phyloP scores from a whole-genome alignment of 2,113 vertebrate genomes.

The Diadophis punctatus region DNA sequence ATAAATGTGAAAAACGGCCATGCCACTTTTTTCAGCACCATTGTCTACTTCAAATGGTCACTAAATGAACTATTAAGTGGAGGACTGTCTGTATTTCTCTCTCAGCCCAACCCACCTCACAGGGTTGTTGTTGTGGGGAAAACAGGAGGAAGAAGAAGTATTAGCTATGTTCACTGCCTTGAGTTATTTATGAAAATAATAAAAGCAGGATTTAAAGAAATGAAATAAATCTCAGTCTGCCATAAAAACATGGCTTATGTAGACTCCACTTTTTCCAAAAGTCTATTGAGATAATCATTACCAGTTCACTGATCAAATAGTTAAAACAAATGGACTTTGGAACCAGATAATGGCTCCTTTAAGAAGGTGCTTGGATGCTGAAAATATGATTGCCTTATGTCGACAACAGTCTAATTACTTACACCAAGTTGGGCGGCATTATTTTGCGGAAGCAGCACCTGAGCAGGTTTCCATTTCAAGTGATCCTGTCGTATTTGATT shows the following conservation, averaged over 20 bases:
- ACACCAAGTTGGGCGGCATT: neutral
- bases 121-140: no score
- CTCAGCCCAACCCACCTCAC: no score
- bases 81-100: no score
- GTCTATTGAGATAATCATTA: neutral
- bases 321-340: neutral
- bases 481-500: neutral
- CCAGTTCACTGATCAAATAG: neutral
- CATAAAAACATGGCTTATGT: neutral
- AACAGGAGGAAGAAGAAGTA: no score
- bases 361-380: neutral
- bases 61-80: no score
- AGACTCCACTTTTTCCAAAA: neutral
- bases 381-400: neutral
- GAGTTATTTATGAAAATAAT: no score
- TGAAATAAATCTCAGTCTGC: neutral
- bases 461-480: neutral
- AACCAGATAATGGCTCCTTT: neutral
- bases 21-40: no score
- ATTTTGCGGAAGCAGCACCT: neutral
- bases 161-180: no score
- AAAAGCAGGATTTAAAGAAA: no score
- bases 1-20: no score
- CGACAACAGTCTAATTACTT: neutral
- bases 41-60: no score